Evolutionary conservation across 2,113 vertebrate species (phyloP).

Genomic region (Mesoclemmys tuberculata): DNA sequence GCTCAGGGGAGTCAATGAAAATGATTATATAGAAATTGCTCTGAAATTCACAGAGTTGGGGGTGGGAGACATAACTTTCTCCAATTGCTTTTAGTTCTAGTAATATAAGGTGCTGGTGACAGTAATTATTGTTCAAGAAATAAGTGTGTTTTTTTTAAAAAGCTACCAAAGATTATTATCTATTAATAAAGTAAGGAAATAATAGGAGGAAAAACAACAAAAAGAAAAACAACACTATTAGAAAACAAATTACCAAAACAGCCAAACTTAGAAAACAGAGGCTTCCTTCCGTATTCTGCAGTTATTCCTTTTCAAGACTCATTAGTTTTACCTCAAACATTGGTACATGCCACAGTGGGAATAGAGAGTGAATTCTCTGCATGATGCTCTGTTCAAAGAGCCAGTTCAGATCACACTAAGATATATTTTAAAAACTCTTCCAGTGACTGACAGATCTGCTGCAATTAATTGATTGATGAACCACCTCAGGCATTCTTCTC

Average conservation of each 20-base stretch:
- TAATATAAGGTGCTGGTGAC: not conserved
- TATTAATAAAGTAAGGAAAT: not conserved
- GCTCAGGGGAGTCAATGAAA: not conserved
- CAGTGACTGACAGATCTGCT: not conserved
- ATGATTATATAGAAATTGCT: not conserved
- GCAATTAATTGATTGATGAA: constrained; percentile 41
- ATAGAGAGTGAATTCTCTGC: constrained; percentile 1
- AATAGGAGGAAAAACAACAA: not conserved
- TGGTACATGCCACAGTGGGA: not conserved
- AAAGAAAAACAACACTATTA: not conserved
- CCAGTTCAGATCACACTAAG: constrained; percentile 5
- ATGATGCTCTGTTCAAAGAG: constrained; percentile 12
- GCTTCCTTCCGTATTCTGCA: not conserved
- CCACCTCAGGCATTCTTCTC: too few relatives aligned
- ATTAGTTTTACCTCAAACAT: constrained; percentile 18
- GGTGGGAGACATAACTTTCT: not conserved
- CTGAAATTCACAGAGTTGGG: not conserved
- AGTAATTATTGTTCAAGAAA: not conserved
- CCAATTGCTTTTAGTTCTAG: not conserved
- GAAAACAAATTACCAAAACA: constrained; percentile 19
- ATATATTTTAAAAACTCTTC: not conserved
- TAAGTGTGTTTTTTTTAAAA: not conserved
- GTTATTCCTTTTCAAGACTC: not conserved
- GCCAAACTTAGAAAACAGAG: not conserved
- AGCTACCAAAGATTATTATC: not conserved